Percentiles rank a stretch among this genome's conserved stretches.
These are phyloP conservation scores for Oophaga pumilio DNA, from an alignment of 2,113 vertebrate species.

Conservation along the genomic window DNA sequence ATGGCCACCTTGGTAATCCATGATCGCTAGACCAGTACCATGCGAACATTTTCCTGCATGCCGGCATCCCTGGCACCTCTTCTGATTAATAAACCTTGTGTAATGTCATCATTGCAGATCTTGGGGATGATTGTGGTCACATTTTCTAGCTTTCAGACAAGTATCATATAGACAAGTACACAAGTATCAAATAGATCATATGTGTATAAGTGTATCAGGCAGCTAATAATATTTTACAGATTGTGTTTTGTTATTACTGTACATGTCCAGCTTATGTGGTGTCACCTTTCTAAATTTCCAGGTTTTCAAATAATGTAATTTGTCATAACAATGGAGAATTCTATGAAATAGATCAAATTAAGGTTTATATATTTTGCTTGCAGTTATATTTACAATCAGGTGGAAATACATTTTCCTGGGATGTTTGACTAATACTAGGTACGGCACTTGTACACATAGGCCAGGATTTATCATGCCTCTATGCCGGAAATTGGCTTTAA, in stretches of 20 bases:
- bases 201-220: background rate
- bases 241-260: background rate
- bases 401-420: background rate
- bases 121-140: background rate
- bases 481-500: too few relatives aligned
- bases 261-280: background rate
- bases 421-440: background rate
- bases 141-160: background rate
- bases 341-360: background rate
- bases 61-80: too few relatives aligned
- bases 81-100: too few relatives aligned
- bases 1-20: too few relatives aligned
- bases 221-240: background rate
- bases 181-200: too few relatives aligned
- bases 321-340: background rate
- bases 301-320: background rate
- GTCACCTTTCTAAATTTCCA: background rate
- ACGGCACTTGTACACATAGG: background rate
- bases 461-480: too few relatives aligned
- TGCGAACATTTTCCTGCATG: too few relatives aligned
- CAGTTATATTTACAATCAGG: background rate
- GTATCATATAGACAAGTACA: too few relatives aligned
- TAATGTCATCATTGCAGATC: too few relatives aligned
- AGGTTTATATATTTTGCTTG: background rate
- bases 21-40: too few relatives aligned